phyloP scores from a whole-genome alignment of 2,113 vertebrate species.

The Hystrix brachyura region DNA sequence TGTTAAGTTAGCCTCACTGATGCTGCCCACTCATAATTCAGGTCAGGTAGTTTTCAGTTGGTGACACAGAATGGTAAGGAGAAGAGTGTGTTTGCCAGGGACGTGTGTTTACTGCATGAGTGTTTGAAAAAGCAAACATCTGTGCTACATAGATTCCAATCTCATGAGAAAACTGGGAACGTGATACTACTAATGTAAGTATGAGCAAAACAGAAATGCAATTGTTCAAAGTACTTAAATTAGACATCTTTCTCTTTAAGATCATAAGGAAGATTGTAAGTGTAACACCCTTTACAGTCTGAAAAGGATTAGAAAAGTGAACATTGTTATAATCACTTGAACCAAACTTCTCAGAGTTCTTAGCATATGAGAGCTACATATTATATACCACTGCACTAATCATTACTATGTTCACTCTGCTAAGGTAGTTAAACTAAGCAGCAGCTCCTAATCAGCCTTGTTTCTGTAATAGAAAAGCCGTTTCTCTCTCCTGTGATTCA shows the following conservation, averaged over 20 bases:
- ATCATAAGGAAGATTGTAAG: conserved; percentile 11
- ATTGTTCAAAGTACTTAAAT: conserved; percentile 27
- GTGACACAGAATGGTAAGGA: neutral
- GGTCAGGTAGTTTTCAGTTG: neutral
- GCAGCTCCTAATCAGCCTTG: neutral
- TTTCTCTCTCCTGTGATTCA: neutral
- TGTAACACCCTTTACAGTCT: neutral
- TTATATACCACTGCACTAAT: neutral
- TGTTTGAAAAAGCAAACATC: conserved; percentile 10
- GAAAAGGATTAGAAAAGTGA: conserved; percentile 47
- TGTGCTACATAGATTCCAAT: neutral
- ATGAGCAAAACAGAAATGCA: conserved; percentile 12
- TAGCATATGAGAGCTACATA: conserved; percentile 30
- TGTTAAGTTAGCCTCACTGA: neutral
- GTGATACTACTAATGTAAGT: neutral
- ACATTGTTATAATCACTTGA: conserved; percentile 40
- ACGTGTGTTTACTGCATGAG: neutral
- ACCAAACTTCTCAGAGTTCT: conserved; percentile 37
- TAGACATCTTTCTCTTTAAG: conserved; percentile 52
- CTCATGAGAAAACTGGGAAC: conserved; percentile 22
- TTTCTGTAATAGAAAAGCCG: conserved; percentile 19
- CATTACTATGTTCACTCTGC: conserved; percentile 42
- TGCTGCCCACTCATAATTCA: neutral
- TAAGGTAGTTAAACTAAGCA: conserved; percentile 57
- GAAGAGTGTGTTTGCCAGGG: neutral